A percentile compares a stretch with the other conserved stretches of the same genome.
Evolutionary conservation across 2,797 vertebrate species (phyloP).

Genomic region (Mico argentatus): DNA sequence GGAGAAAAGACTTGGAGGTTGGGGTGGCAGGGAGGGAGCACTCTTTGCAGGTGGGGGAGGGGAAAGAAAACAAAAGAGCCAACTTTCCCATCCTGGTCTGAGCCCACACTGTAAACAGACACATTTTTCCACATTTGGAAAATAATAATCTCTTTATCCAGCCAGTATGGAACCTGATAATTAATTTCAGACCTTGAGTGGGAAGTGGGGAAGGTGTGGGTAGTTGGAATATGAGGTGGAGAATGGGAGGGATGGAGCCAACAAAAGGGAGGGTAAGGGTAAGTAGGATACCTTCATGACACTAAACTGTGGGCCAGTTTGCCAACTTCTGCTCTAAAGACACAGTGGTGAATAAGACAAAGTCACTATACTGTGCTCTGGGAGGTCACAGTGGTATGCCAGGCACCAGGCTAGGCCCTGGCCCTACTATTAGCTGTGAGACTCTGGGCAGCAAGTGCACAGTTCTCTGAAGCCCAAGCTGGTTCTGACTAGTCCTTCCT

Average conservation of each 20-base stretch:
- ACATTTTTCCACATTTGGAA: slow-evolving; percentile 43
- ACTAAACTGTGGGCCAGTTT: not conserved
- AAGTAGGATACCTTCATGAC: not conserved
- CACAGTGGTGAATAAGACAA: not conserved
- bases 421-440: not conserved
- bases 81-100: slow-evolving; percentile 52
- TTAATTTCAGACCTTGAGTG: slow-evolving; percentile 54
- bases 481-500: not conserved
- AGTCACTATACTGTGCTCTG: not conserved
- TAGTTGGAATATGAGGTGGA: slow-evolving; percentile 31
- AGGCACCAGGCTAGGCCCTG: not conserved
- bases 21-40: not conserved
- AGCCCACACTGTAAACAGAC: slow-evolving; percentile 43
- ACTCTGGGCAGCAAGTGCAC: not conserved
- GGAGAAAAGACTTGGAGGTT: not conserved
- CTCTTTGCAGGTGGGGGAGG: slow-evolving; percentile 6
- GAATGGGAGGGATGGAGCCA: not conserved
- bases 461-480: not conserved
- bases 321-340: not conserved
- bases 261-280: slow-evolving; percentile 15
- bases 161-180: slow-evolving; percentile 58
- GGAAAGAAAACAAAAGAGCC: slow-evolving; percentile 44
- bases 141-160: slow-evolving; percentile 69
- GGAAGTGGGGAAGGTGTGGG: slow-evolving; percentile 57
- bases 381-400: not conserved